Base-by-base conservation (phyloP, 2,113 vertebrate genomes). In the Myiozetetes cayanensis region DNA sequence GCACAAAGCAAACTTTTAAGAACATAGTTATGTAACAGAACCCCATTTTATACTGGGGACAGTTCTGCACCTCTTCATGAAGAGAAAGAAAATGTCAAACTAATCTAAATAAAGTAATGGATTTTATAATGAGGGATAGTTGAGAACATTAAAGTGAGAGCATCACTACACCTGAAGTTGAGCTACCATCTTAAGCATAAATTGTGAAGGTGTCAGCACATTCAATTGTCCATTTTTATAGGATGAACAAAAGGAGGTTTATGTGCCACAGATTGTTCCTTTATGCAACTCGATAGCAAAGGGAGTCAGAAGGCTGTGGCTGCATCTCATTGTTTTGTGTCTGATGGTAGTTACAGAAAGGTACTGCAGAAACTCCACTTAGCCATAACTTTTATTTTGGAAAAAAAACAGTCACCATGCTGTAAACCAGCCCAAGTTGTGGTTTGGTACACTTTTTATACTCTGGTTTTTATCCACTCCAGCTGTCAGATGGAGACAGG, bases 401-500 rank as follows among this genome's bases (percentile, higher is more conserved):
- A 31, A 82, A 78, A 90, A 89, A 46, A 66, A 0, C 31, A 67
- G 37, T 89, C 63, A 91, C 63, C 46, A 25, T 8, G 16, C 43
- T 73, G n/a, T 83, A 74, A 89, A 91, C 52, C 28, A 94, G 82
- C 43, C 82, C 74, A 90, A 67, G 46, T 10, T 88, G 88, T 89
- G 90, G 93, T 92, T 96, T 94, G 79, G 68, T 96, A 59, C 72
- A 39, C 68, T 95, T 93, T 47, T 85, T 86, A 43, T 82, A 43
- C 58, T 62, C 74, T 89, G 65, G 9, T 93, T 96, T 95, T 96
- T 93, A 96, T 96, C 85, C 59, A 43, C 82, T 93, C 75, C 82
- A 91, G 79, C 90, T 95, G 85, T 85, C 90, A 90, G 43, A 88
- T 83, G 79, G 94, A 96, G 91, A 90, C 82, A 88, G 79, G 75